phyloP scores from a whole-genome alignment of 1,140 invertebrate species.

The Bombus picipes region DNA sequence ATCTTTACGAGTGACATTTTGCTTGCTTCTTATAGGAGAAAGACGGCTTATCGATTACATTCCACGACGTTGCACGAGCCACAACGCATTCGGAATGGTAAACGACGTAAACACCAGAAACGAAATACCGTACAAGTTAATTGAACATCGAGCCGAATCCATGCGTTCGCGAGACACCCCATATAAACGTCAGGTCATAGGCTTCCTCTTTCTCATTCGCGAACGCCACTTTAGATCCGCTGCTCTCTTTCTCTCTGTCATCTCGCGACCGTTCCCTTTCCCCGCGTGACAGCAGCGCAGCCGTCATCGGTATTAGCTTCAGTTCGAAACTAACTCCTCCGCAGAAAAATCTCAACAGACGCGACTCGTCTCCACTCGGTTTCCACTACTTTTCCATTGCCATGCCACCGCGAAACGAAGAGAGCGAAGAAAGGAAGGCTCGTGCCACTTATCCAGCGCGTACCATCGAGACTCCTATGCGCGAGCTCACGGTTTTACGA shows the following conservation, averaged over 20 bases:
- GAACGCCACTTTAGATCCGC: slow-evolving; percentile 55
- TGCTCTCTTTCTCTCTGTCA: slow-evolving; percentile 20
- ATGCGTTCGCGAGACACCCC: slow-evolving; percentile 8
- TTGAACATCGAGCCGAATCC: neutral
- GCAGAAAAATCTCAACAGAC: slow-evolving; percentile 58
- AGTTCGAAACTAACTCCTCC: slow-evolving; percentile 50
- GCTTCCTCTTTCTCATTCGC: slow-evolving; percentile 50
- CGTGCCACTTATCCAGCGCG: neutral
- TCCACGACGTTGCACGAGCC: neutral
- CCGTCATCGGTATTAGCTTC: slow-evolving; percentile 61
- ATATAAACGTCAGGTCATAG: neutral
- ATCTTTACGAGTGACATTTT: neutral
- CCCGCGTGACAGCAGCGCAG: neutral
- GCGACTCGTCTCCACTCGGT: slow-evolving; percentile 50
- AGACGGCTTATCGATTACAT: neutral
- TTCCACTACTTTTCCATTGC: neutral
- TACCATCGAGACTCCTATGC: neutral
- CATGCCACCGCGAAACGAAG: too few relatives aligned
- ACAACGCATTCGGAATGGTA: too few relatives aligned
- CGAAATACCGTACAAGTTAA: neutral
- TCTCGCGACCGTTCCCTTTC: neutral
- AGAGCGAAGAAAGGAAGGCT: neutral
- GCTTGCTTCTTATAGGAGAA: neutral
- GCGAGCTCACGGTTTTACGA: slow-evolving; percentile 17
- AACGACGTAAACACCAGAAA: too few relatives aligned